Percentiles rank a stretch among this genome's conserved stretches.
phyloP scores from a whole-genome alignment of 2,888 invertebrate genomes.

The Acleris cristana region DNA sequence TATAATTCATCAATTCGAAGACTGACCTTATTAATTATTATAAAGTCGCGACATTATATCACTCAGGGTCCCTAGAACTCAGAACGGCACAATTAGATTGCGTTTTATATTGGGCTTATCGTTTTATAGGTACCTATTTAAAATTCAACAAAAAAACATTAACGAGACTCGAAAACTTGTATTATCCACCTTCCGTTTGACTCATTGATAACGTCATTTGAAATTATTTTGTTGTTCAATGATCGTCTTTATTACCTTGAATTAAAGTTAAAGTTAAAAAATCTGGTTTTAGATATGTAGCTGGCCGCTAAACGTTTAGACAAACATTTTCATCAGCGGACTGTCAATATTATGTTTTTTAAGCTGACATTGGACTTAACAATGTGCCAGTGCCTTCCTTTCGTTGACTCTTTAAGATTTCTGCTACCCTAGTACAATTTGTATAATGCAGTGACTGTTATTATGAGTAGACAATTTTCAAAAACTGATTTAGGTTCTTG shows the following conservation, averaged over 20 bases:
- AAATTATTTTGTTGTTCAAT: slow-evolving; percentile 13
- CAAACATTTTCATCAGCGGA: slow-evolving; percentile 36
- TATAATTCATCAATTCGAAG: too few relatives aligned
- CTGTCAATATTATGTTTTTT: slow-evolving; percentile 34
- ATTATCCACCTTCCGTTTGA: slow-evolving; percentile 44
- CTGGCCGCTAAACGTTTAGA: slow-evolving; percentile 35
- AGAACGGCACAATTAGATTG: too few relatives aligned
- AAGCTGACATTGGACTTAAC: slow-evolving; percentile 18
- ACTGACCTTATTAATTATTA: too few relatives aligned
- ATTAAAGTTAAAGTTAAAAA: slow-evolving; percentile 5
- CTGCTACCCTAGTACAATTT: too few relatives aligned
- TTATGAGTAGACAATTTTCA: too few relatives aligned
- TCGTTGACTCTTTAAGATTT: neutral
- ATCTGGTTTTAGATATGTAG: slow-evolving; percentile 6
- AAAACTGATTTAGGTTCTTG: too few relatives aligned
- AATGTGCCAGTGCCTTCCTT: slow-evolving; percentile 6
- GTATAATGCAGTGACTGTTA: too few relatives aligned
- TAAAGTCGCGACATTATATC: neutral
- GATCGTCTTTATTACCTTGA: slow-evolving; percentile 19
- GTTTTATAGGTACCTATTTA: neutral
- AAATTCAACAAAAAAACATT: slow-evolving; percentile 20
- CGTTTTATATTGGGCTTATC: neutral
- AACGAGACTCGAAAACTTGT: slow-evolving; percentile 12
- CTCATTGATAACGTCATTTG: slow-evolving; percentile 55
- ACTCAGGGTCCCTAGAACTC: too few relatives aligned